These are phyloP conservation scores for Lacerta bilineata DNA, from an alignment of 2,797 vertebrate genomes.

Conservation along the genomic window DNA sequence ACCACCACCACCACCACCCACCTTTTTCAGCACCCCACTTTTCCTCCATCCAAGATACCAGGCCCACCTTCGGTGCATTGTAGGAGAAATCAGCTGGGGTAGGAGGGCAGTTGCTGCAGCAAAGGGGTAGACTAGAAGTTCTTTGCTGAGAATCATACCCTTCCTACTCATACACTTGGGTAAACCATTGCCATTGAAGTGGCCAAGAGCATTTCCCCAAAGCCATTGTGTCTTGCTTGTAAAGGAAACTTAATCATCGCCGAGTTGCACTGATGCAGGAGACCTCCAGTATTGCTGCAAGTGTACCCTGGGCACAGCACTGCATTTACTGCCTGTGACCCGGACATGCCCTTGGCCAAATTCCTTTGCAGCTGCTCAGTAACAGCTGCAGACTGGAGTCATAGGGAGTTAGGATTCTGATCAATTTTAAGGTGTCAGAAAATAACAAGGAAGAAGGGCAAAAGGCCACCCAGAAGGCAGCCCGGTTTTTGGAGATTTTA, in stretches of 20 bases:
- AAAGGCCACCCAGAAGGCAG: background rate
- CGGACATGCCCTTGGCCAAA: background rate
- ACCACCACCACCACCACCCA: background rate
- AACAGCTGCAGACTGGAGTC: constrained; percentile 38
- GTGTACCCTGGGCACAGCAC: background rate
- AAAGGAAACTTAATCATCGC: background rate
- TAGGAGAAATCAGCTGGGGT: background rate
- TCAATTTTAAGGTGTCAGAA: constrained; percentile 14
- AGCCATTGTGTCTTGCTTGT: background rate
- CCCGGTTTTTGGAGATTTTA: background rate
- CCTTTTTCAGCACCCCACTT: background rate
- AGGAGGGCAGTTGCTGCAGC: background rate
- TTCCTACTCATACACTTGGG: background rate
- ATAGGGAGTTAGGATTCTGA: background rate
- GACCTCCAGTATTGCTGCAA: constrained; percentile 2
- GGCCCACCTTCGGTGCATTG: background rate
- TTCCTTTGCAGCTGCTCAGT: constrained; percentile 40
- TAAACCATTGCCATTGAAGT: background rate
- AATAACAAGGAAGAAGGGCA: constrained; percentile 22
- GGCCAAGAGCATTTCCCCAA: background rate
- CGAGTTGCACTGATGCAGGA: background rate
- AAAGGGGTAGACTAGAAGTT: background rate
- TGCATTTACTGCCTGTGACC: background rate
- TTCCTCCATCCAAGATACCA: background rate
- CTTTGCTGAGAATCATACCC: background rate